Conservation (phyloP, 2,113 vertebrate species). For the Pollachius pollachius region DNA sequence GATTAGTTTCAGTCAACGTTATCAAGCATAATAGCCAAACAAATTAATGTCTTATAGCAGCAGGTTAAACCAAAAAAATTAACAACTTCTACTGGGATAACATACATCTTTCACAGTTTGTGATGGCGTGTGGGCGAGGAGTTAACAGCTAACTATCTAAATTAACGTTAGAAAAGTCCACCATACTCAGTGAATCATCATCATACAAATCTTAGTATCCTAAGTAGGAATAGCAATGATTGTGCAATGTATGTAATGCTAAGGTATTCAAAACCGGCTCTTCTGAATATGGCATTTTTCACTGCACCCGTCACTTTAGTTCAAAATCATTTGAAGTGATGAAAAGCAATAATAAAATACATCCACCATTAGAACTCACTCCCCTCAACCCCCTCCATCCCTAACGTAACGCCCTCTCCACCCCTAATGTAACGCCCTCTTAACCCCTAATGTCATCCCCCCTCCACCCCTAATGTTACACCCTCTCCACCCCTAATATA, state of each 20-base stretch:
- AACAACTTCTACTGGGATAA: slow-evolving; percentile 43
- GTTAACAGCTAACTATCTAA: slow-evolving; percentile 29
- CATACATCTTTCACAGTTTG: slow-evolving; percentile 71
- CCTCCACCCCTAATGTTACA: no score
- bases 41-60: slow-evolving; percentile 66
- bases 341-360: neutral
- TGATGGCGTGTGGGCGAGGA: slow-evolving; percentile 54
- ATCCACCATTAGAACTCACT: neutral
- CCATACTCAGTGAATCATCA: slow-evolving; percentile 24
- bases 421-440: no score
- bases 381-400: no score
- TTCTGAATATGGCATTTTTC: neutral
- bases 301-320: neutral
- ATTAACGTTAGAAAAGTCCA: slow-evolving; percentile 25
- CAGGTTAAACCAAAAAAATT: slow-evolving; percentile 44
- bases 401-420: no score
- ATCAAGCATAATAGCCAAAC: slow-evolving; percentile 38
- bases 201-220: slow-evolving; percentile 16
- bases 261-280: neutral
- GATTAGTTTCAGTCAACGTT: slow-evolving; percentile 41
- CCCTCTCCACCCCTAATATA: no score
- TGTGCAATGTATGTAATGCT: slow-evolving; percentile 43
- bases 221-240: slow-evolving; percentile 33
- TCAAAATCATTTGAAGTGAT: no score
- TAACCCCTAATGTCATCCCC: no score